Percentiles rank a stretch among this genome's conserved stretches.
phyloP scores from a whole-genome alignment of 2,797 vertebrate species.

The Calcarius lapponicus region DNA sequence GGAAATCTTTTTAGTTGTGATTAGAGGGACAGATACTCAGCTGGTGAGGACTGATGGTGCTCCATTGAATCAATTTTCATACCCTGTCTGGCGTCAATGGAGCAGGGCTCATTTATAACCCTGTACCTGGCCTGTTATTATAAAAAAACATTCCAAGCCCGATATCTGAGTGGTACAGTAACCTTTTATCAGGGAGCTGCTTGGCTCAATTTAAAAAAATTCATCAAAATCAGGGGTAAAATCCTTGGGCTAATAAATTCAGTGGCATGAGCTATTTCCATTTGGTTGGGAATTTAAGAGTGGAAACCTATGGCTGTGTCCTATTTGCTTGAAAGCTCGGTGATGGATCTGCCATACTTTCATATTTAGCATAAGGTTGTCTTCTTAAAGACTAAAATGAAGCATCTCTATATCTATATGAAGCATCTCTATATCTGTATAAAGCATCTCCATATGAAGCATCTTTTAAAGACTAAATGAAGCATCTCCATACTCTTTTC shows the following conservation, averaged over 20 bases:
- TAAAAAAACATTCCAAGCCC: neutral
- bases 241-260: neutral
- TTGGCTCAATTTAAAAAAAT: neutral
- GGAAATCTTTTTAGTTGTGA: constrained; percentile 65
- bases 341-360: neutral
- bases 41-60: constrained; percentile 36
- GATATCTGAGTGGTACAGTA: neutral
- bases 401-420: neutral
- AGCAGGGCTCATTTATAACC: constrained; percentile 49
- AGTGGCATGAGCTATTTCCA: neutral
- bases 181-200: neutral
- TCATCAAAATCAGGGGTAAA: neutral
- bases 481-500: neutral
- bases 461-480: neutral
- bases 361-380: neutral
- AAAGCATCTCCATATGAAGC: neutral
- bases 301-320: neutral
- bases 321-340: neutral
- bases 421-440: neutral
- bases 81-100: constrained; percentile 56
- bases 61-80: constrained; percentile 53
- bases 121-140: neutral
- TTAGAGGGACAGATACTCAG: constrained; percentile 56
- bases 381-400: neutral
- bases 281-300: neutral